Evolutionary conservation across 2,888 invertebrate genomes (phyloP).

Genomic region (Lysandra bellargus): DNA sequence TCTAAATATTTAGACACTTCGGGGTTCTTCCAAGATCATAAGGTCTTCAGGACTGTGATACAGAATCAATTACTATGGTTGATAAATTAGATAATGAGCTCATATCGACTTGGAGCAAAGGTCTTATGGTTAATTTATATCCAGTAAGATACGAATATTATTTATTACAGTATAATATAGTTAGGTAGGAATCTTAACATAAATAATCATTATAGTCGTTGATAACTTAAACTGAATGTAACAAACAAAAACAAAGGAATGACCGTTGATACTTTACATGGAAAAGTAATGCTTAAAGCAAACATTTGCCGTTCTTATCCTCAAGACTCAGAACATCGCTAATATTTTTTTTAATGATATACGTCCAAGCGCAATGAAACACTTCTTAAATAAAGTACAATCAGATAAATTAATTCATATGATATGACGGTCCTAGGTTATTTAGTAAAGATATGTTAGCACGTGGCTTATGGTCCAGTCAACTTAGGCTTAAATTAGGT

Average conservation of each 20-base stretch:
- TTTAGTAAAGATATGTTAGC: too few species aligned
- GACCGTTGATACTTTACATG: background rate
- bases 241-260: background rate
- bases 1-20: background rate
- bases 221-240: too few species aligned
- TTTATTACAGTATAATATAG: background rate
- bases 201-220: background rate
- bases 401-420: too few species aligned
- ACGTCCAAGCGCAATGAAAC: too few species aligned
- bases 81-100: slow-evolving; percentile 22
- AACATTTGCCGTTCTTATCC: background rate
- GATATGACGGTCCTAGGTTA: too few species aligned
- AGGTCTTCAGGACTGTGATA: background rate
- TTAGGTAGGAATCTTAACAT: background rate
- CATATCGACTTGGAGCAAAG: slow-evolving; percentile 2
- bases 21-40: background rate
- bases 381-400: too few species aligned
- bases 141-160: slow-evolving; percentile 2
- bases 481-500: too few species aligned
- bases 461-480: too few species aligned
- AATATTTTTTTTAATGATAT: background rate
- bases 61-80: background rate
- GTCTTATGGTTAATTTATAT: slow-evolving; percentile 5
- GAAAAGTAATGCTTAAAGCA: background rate
- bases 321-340: background rate